phyloP scores from a whole-genome alignment of 2,797 vertebrate species.

The Dallia pectoralis region DNA sequence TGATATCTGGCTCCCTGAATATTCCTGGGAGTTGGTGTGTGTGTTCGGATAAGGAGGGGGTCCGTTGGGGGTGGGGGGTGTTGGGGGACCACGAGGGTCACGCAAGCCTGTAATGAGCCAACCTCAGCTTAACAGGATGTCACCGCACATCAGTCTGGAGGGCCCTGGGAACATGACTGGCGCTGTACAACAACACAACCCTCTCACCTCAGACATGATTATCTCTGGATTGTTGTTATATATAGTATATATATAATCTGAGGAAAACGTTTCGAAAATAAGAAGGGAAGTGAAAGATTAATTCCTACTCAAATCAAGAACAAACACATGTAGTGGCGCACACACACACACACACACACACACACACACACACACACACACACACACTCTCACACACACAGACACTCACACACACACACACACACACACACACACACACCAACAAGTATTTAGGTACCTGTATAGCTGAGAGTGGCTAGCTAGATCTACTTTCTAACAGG shows the following conservation, averaged over 20 bases:
- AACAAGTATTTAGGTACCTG: no score
- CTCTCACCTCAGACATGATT: not conserved
- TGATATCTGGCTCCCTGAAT: not conserved
- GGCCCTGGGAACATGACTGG: not conserved
- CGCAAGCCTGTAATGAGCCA: not conserved
- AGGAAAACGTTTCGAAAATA: not conserved
- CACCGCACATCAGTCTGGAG: not conserved
- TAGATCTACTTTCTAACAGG: no score
- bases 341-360: not conserved
- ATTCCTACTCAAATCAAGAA: not conserved
- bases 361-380: not conserved
- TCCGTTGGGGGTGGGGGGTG: slow-evolving; percentile 4
- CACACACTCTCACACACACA: not conserved
- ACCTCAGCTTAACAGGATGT: slow-evolving; percentile 12
- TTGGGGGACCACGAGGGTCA: no score
- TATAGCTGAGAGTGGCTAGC: no score
- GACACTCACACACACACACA: no score
- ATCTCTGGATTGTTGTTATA: not conserved
- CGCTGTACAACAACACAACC: not conserved
- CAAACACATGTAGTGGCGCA: not conserved
- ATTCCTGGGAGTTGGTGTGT: not conserved
- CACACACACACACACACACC: no score
- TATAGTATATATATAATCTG: not conserved
- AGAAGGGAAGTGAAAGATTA: not conserved
- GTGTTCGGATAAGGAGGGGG: no score